phyloP scores from a whole-genome alignment of 2,113 vertebrate species.

The Grallaria varia region DNA sequence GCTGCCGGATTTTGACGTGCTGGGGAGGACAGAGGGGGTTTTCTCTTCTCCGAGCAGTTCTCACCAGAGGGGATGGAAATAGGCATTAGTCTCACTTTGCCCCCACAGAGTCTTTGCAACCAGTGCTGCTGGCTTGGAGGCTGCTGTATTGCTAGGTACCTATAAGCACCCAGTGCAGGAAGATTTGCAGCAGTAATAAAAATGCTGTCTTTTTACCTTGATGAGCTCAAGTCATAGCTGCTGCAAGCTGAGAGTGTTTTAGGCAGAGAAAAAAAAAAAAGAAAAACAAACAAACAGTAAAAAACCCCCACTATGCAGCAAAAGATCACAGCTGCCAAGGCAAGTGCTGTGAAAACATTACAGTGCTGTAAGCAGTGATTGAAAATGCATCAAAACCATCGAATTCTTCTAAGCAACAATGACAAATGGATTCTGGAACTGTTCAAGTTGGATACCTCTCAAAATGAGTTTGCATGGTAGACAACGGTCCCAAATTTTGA shows the following conservation, averaged over 20 bases:
- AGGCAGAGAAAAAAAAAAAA: background rate
- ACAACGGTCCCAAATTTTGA: constrained; percentile 35
- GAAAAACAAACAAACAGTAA: background rate
- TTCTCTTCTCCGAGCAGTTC: constrained; percentile 39
- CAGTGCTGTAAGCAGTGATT: background rate
- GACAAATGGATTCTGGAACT: constrained; percentile 14
- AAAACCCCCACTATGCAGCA: background rate
- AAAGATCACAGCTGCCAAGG: background rate
- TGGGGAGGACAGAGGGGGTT: constrained; percentile 34
- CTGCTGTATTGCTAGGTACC: background rate
- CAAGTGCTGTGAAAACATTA: background rate
- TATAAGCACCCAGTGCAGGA: background rate
- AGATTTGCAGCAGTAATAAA: constrained; percentile 47
- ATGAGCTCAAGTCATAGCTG: background rate
- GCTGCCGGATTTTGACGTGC: constrained; percentile 53
- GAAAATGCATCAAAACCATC: constrained; percentile 16
- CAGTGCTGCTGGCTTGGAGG: background rate
- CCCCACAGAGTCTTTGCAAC: constrained; percentile 1
- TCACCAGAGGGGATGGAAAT: constrained; percentile 41
- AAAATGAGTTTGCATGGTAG: constrained; percentile 1
- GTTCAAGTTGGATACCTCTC: constrained; percentile 12
- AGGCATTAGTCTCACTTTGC: constrained; percentile 43
- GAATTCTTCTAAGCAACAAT: background rate
- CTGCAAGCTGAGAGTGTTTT: background rate
- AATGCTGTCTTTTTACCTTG: background rate